Percentiles rank a stretch among this genome's conserved stretches.
These are phyloP conservation scores for Parochlus steinenii DNA, from an alignment of 2,888 invertebrate genomes.

Conservation along the genomic window DNA sequence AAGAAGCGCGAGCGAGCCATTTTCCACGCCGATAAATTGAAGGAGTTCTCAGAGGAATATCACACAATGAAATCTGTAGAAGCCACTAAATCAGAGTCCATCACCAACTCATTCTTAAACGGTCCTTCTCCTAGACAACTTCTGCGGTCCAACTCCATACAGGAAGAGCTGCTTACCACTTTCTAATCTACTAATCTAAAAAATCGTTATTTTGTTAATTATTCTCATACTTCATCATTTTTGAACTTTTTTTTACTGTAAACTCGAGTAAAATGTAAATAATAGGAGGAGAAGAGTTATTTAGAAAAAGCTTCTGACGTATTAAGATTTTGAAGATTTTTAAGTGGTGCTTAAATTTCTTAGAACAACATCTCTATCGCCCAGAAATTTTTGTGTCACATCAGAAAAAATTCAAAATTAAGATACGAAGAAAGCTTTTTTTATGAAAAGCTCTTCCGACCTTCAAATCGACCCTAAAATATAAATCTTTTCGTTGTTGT, in stretches of 20 bases:
- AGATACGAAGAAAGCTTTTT: no score
- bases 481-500: no score
- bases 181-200: slow-evolving; percentile 14
- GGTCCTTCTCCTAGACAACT: slow-evolving; percentile 39
- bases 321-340: no score
- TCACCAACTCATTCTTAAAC: slow-evolving; percentile 40
- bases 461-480: no score
- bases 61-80: slow-evolving; percentile 48
- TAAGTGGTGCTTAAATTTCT: no score
- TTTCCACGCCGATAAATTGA: slow-evolving; percentile 68
- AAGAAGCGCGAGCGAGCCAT: slow-evolving; percentile 77
- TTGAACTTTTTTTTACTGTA: slow-evolving; percentile 1
- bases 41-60: slow-evolving; percentile 68
- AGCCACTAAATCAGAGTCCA: slow-evolving; percentile 40
- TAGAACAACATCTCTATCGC: no score
- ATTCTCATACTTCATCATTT: neutral
- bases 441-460: no score
- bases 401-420: no score
- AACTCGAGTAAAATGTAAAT: no score
- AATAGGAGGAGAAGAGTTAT: no score
- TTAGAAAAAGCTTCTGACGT: no score
- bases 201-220: neutral
- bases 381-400: no score
- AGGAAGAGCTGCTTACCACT: slow-evolving; percentile 56
- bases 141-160: slow-evolving; percentile 65